These are phyloP conservation scores for Erpobdella octoculata DNA, from an alignment of 2,888 invertebrate species.

Conservation along the genomic window DNA sequence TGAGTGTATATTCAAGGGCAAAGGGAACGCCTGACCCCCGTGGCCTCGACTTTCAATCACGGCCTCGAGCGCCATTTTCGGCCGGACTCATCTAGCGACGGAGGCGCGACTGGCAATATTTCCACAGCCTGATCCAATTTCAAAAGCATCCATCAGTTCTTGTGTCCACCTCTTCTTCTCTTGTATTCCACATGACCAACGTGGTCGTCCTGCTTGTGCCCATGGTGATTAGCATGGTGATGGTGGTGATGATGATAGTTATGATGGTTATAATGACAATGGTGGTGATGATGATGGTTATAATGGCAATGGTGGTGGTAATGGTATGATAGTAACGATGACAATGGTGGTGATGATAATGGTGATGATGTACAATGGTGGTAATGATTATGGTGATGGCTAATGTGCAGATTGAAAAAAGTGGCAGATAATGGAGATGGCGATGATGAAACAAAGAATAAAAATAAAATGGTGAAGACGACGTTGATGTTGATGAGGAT, in stretches of 20 bases:
- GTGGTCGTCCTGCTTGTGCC: neutral
- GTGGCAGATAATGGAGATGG: neutral
- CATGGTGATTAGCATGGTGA: neutral
- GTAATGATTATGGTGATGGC: neutral
- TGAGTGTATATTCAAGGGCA: neutral
- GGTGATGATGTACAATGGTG: conserved; percentile 5
- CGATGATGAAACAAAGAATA: neutral
- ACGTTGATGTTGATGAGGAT: neutral
- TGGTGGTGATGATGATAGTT: conserved; percentile 7
- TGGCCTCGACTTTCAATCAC: conserved; percentile 2
- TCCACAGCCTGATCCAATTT: neutral
- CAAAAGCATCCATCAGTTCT: neutral
- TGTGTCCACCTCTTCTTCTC: neutral
- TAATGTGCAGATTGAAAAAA: neutral
- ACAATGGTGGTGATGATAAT: conserved; percentile 3
- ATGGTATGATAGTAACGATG: neutral
- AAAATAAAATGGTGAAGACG: neutral
- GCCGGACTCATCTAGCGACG: too few relatives aligned
- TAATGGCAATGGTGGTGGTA: neutral
- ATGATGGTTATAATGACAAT: neutral
- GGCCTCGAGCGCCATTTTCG: neutral
- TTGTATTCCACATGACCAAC: neutral
- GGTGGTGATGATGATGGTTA: neutral
- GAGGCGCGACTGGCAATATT: neutral
- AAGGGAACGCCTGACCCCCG: neutral